phyloP scores from a whole-genome alignment of 2,113 vertebrate genomes.

The Chloropsis cyanopogon region DNA sequence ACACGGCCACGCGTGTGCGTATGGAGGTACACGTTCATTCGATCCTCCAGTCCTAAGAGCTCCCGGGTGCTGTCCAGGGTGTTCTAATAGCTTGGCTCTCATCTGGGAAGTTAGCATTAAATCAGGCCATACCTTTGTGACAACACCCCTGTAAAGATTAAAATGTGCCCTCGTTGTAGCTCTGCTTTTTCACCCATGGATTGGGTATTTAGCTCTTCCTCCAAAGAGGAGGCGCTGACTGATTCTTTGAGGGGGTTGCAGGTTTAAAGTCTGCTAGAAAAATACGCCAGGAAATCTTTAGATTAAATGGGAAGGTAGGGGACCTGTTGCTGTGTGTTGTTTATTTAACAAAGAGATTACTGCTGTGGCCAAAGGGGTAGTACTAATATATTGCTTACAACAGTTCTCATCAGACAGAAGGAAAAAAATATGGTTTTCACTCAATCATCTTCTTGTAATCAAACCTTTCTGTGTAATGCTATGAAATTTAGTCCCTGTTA shows the following conservation, averaged over 20 bases:
- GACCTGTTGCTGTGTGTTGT: not conserved
- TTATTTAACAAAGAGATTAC: not conserved
- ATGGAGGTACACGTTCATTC: accelerated
- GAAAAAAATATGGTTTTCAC: accelerated
- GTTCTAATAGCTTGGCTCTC: not conserved
- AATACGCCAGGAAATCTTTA: not conserved
- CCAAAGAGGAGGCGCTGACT: accelerated
- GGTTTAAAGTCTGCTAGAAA: not conserved
- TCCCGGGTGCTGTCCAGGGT: not conserved
- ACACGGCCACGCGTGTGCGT: not conserved
- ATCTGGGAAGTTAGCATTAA: not conserved
- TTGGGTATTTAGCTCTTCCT: not conserved
- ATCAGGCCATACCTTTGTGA: accelerated
- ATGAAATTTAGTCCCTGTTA: not conserved
- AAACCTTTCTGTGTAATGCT: not conserved
- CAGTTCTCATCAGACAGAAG: not conserved
- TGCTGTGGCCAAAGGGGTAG: not conserved
- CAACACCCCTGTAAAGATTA: too few species aligned
- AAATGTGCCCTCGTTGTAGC: accelerated
- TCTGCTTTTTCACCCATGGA: accelerated
- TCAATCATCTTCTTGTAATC: not conserved
- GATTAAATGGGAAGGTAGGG: not conserved
- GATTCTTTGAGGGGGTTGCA: not conserved
- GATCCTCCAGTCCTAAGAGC: accelerated
- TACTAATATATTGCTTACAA: not conserved